phyloP scores from a whole-genome alignment of 2,888 invertebrate genomes.

The Andrena camellia region DNA sequence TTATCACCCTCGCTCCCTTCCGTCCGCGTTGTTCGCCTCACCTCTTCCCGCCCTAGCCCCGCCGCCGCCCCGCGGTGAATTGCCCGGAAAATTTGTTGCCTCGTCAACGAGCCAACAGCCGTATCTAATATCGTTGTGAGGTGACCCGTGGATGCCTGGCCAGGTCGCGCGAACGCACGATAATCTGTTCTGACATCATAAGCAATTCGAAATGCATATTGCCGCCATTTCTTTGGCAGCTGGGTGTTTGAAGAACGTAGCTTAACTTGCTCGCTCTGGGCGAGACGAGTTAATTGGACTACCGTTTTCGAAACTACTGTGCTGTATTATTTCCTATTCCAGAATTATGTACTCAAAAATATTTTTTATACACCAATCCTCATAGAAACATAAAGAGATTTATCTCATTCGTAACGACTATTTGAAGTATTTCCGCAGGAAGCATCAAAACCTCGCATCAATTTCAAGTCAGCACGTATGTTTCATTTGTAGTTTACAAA shows the following conservation, averaged over 20 bases:
- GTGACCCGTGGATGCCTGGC: conserved; percentile 32
- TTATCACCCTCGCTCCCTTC: neutral
- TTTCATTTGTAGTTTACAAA: no score
- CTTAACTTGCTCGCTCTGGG: no score
- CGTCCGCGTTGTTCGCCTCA: neutral
- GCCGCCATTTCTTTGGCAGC: neutral
- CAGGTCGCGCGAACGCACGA: conserved; percentile 23
- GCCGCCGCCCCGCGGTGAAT: conserved; percentile 30
- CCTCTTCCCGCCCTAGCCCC: conserved; percentile 14
- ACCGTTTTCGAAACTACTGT: no score
- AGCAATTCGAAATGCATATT: neutral
- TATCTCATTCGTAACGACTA: no score
- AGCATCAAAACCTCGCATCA: no score
- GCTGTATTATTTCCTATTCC: no score
- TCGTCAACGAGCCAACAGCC: conserved; percentile 51
- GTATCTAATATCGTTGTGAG: conserved; percentile 55
- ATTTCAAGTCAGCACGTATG: no score
- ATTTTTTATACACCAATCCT: no score
- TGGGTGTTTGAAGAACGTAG: neutral
- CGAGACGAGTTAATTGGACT: no score
- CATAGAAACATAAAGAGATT: no score
- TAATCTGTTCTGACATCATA: conserved; percentile 16
- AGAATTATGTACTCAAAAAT: no score
- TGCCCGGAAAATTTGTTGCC: conserved; percentile 59
- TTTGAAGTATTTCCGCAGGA: no score